Percentiles rank a stretch among this genome's conserved stretches.
These are phyloP conservation scores for Pterostichus niger DNA, from an alignment of 2,888 invertebrate species.

Conservation along the genomic window DNA sequence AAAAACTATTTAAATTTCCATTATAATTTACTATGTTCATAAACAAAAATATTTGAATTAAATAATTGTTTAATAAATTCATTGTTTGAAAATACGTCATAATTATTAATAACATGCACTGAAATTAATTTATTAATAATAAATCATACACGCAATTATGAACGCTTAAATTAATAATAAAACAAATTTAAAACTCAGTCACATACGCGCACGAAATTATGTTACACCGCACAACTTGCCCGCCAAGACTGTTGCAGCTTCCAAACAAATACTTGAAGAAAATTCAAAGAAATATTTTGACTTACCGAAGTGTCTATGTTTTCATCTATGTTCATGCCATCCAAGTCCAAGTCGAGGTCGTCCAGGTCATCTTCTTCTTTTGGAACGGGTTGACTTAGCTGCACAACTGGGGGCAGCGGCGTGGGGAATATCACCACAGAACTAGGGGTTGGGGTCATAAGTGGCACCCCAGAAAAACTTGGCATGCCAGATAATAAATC, in stretches of 20 bases:
- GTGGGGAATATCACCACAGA: conserved; percentile 70
- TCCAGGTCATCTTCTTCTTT: conserved; percentile 75
- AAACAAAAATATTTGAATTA: conserved; percentile 40
- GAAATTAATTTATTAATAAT: conserved; percentile 48
- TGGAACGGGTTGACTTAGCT: conserved; percentile 39
- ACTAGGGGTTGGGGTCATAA: conserved; percentile 66
- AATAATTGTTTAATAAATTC: conserved; percentile 41
- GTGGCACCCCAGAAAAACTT: conserved; percentile 8
- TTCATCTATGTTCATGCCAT: conserved; percentile 89
- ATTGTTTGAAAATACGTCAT: conserved; percentile 42
- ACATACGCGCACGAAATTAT: neutral
- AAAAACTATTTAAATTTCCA: conserved; percentile 14
- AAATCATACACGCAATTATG: conserved; percentile 26
- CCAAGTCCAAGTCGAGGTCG: conserved; percentile 91
- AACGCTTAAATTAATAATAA: conserved; percentile 34
- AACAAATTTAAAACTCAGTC: neutral
- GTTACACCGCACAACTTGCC: neutral
- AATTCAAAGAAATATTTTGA: conserved; percentile 65
- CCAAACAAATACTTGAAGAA: neutral
- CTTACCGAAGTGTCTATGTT: conserved; percentile 87
- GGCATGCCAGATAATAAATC: conserved; percentile 69
- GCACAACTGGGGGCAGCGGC: conserved; percentile 69
- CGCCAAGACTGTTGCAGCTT: neutral
- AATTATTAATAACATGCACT: conserved; percentile 23
- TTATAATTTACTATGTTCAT: conserved; percentile 20